Evolutionary conservation across 1,140 invertebrate genomes (phyloP).

Genomic region (Bombus waltoni): DNA sequence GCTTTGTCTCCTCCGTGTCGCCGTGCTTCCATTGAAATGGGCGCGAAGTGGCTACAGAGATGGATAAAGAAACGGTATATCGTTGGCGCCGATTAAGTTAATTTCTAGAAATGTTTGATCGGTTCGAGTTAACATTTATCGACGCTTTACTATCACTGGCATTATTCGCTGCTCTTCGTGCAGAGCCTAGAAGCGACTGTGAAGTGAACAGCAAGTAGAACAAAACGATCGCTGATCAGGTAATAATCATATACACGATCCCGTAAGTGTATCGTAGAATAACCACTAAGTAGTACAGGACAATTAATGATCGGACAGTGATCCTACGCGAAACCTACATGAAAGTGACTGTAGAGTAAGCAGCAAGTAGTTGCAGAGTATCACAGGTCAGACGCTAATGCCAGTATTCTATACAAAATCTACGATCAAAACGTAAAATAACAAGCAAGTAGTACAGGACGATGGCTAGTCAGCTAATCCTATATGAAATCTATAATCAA

Average conservation of each 20-base stretch:
- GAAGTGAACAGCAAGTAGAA: neutral
- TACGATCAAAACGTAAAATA: neutral
- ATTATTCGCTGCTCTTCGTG: neutral
- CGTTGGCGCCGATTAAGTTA: slow-evolving; percentile 12
- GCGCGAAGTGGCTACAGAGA: slow-evolving; percentile 20
- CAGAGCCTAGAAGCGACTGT: neutral
- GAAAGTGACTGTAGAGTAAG: neutral
- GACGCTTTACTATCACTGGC: neutral
- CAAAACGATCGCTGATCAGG: neutral
- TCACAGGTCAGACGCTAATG: neutral
- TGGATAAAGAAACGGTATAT: slow-evolving; percentile 6
- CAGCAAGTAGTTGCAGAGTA: neutral
- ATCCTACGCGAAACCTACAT: neutral
- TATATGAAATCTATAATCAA: no score
- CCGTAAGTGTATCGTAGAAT: neutral
- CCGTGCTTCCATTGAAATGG: slow-evolving; percentile 11
- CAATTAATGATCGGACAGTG: neutral
- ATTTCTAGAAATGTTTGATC: slow-evolving; percentile 12
- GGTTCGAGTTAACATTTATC: neutral
- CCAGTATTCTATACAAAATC: neutral
- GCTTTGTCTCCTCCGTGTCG: slow-evolving; percentile 11
- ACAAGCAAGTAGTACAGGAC: neutral
- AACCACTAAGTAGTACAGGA: neutral
- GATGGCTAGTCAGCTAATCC: no score
- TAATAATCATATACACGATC: neutral